A percentile compares a stretch with the other conserved stretches of the same genome.
These are phyloP conservation scores for Nothocercus julius DNA, from an alignment of 2,113 vertebrate genomes.

Conservation along the genomic window DNA sequence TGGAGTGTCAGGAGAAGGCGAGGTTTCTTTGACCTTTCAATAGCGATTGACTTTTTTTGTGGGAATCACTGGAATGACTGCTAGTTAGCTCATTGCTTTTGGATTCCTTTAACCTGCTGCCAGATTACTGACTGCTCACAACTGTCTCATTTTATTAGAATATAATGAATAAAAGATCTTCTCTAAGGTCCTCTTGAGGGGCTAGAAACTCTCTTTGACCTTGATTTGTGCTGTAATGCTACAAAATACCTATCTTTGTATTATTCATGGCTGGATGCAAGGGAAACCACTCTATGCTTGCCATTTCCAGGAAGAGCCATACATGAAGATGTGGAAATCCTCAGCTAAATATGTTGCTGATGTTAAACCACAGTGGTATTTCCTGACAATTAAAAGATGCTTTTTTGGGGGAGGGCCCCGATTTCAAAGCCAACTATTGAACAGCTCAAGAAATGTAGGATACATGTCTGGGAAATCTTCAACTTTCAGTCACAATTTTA, in stretches of 20 bases:
- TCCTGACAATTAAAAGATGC: neutral
- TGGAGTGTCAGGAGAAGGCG: neutral
- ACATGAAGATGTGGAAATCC: neutral
- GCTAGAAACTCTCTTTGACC: neutral
- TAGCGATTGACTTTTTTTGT: neutral
- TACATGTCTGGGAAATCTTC: neutral
- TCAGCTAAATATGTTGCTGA: fast-evolving
- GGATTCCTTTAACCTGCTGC: neutral
- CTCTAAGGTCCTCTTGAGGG: neutral
- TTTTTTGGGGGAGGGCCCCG: neutral
- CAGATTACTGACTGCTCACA: neutral
- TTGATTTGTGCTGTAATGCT: neutral
- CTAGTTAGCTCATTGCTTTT: neutral
- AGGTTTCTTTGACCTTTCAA: neutral
- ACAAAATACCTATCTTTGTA: neutral
- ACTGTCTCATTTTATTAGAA: neutral
- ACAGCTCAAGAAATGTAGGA: neutral
- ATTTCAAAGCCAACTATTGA: neutral
- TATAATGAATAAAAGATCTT: neutral
- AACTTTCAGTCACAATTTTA: neutral
- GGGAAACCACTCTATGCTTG: neutral
- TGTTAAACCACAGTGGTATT: neutral
- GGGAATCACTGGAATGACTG: neutral
- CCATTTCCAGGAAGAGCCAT: neutral
- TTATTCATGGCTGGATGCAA: neutral